A percentile compares a stretch with the other conserved stretches of the same genome.
phyloP scores from a whole-genome alignment of 1,140 invertebrate genomes.

The Pararge aegeria region DNA sequence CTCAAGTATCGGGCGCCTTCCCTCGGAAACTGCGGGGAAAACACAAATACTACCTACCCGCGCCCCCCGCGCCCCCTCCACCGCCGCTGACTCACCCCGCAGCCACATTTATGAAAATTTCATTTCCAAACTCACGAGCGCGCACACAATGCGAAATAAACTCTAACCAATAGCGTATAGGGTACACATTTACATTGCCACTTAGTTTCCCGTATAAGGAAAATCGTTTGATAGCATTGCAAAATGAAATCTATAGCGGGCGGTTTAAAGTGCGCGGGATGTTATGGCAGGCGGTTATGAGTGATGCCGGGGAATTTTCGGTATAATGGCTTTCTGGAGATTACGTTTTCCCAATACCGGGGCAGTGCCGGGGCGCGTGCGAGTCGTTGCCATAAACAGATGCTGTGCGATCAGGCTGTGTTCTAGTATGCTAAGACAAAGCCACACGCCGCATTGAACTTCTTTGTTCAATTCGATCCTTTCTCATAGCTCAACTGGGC shows the following conservation, averaged over 20 bases:
- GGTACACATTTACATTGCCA: slow-evolving; percentile 55
- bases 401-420: slow-evolving; percentile 58
- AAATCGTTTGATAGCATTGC: slow-evolving; percentile 39
- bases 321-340: slow-evolving; percentile 69
- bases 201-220: slow-evolving; percentile 49
- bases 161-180: slow-evolving; percentile 53
- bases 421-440: too few species aligned
- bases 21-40: slow-evolving; percentile 60
- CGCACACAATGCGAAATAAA: slow-evolving; percentile 55
- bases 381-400: slow-evolving; percentile 60
- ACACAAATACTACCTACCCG: slow-evolving; percentile 52
- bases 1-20: slow-evolving; percentile 55
- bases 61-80: slow-evolving; percentile 17
- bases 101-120: slow-evolving; percentile 72
- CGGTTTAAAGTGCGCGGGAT: slow-evolving; percentile 40
- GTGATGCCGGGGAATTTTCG: slow-evolving; percentile 59
- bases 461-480: too few species aligned
- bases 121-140: slow-evolving; percentile 53
- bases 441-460: too few species aligned
- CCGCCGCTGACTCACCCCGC: slow-evolving; percentile 29
- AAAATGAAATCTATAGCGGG: slow-evolving; percentile 51
- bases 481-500: too few species aligned
- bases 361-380: slow-evolving; percentile 13
- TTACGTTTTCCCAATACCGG: slow-evolving; percentile 68
- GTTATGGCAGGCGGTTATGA: slow-evolving; percentile 41